Conservation (phyloP, 53 echinoderm and acorn worm genomes). For the Holothuria scabra region DNA sequence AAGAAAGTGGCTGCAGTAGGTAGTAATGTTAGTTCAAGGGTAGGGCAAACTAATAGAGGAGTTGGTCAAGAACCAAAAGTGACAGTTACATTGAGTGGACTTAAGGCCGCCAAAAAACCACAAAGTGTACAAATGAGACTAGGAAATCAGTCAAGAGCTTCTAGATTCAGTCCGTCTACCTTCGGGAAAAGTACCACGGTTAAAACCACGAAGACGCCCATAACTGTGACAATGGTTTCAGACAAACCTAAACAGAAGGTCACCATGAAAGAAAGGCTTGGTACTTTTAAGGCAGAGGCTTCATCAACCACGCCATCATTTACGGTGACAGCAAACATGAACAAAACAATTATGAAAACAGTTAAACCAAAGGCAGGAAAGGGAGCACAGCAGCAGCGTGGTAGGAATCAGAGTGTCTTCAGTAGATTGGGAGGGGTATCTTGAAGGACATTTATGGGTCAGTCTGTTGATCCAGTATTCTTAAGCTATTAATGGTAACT, state of each 20-base stretch:
- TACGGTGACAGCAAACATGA: conserved; percentile 59
- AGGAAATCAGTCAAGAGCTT: background rate
- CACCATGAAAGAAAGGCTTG: conserved; percentile 78
- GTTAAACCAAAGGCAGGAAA: background rate
- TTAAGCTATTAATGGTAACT: no score
- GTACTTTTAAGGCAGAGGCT: conserved; percentile 89
- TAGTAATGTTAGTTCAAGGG: background rate
- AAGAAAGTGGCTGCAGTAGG: conserved; percentile 45
- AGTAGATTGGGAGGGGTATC: background rate
- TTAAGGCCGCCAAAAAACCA: background rate
- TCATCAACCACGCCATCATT: conserved; percentile 93
- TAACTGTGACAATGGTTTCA: conserved; percentile 48
- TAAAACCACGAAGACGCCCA: conserved; percentile 7
- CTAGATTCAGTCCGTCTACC: conserved; percentile 16
- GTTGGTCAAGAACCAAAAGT: conserved; percentile 48
- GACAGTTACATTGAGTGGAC: conserved; percentile 63
- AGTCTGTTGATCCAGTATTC: no score
- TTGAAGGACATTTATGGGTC: no score
- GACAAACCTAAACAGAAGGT: conserved; percentile 49
- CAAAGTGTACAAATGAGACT: conserved; percentile 5
- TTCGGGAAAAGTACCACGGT: conserved; percentile 21
- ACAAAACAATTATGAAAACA: background rate
- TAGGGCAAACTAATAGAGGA: background rate
- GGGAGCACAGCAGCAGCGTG: background rate
- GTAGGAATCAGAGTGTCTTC: conserved; percentile 13